Percentiles rank a stretch among this genome's conserved stretches.
These are phyloP conservation scores for Petrocephalus sullivani DNA, from an alignment of 2,797 vertebrate species.

Conservation along the genomic window DNA sequence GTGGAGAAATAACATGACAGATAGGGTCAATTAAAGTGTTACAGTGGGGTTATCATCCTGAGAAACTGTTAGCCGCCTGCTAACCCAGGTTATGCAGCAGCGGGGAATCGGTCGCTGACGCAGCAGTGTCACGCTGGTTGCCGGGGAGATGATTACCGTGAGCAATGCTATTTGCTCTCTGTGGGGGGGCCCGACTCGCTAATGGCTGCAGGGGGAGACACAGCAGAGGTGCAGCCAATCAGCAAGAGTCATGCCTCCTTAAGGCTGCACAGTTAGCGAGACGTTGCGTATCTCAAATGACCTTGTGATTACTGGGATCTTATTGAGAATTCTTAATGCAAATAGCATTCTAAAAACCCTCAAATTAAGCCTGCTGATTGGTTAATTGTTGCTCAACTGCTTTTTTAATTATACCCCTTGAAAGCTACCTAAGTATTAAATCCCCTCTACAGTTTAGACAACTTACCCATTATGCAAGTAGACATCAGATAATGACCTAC, in stretches of 20 bases:
- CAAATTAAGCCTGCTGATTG: neutral
- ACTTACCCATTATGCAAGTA: neutral
- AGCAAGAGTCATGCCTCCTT: neutral
- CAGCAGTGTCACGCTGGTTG: neutral
- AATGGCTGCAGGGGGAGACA: constrained; percentile 12
- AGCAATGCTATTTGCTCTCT: constrained; percentile 4
- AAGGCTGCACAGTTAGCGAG: neutral
- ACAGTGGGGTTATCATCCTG: neutral
- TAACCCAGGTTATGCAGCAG: neutral
- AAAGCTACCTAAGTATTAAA: neutral
- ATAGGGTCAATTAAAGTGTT: neutral
- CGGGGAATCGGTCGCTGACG: neutral
- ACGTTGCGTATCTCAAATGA: neutral
- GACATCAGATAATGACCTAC: neutral
- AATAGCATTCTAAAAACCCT: neutral
- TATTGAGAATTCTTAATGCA: neutral
- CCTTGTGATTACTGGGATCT: neutral
- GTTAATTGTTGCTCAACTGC: neutral
- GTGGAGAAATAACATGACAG: neutral
- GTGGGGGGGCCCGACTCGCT: neutral
- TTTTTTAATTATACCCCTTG: neutral
- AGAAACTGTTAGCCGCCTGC: neutral
- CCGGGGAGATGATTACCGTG: constrained; percentile 5
- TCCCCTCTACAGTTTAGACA: neutral
- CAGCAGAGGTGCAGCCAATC: neutral